phyloP scores from a whole-genome alignment of 2,797 vertebrate species.

The Lepidocolaptes lacrymiger region DNA sequence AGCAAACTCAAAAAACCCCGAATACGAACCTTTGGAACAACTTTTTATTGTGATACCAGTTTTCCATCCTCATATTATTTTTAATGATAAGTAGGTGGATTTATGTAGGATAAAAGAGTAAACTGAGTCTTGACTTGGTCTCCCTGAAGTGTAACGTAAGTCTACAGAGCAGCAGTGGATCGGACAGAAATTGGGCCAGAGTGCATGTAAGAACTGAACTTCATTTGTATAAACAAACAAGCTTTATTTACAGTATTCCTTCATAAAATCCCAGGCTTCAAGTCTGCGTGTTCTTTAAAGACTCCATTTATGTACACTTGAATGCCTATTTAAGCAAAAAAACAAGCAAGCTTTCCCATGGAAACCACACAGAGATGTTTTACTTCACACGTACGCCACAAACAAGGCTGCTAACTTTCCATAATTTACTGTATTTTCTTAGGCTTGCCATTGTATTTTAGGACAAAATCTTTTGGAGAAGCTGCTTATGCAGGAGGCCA shows the following conservation, averaged over 20 bases:
- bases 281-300: constrained; percentile 65
- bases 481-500: constrained; percentile 35
- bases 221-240: constrained; percentile 72
- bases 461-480: constrained; percentile 27
- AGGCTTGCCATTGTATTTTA: constrained; percentile 41
- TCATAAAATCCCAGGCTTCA: constrained; percentile 63
- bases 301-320: constrained; percentile 68
- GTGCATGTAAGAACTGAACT: constrained; percentile 62
- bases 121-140: constrained; percentile 6
- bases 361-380: constrained; percentile 75
- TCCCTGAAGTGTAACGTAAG: not conserved
- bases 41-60: constrained; percentile 5
- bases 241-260: constrained; percentile 71
- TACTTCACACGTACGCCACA: constrained; percentile 73
- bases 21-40: not conserved
- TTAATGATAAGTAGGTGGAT: constrained; percentile 27
- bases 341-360: constrained; percentile 74
- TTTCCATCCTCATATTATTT: constrained; percentile 39
- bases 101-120: constrained; percentile 46
- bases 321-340: constrained; percentile 70
- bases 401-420: constrained; percentile 68
- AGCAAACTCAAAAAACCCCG: not conserved
- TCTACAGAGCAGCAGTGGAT: not conserved
- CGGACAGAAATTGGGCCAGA: constrained; percentile 25
- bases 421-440: constrained; percentile 56